Conservation (phyloP, 1,140 invertebrate species). For the Thereuonema tuberculata region DNA sequence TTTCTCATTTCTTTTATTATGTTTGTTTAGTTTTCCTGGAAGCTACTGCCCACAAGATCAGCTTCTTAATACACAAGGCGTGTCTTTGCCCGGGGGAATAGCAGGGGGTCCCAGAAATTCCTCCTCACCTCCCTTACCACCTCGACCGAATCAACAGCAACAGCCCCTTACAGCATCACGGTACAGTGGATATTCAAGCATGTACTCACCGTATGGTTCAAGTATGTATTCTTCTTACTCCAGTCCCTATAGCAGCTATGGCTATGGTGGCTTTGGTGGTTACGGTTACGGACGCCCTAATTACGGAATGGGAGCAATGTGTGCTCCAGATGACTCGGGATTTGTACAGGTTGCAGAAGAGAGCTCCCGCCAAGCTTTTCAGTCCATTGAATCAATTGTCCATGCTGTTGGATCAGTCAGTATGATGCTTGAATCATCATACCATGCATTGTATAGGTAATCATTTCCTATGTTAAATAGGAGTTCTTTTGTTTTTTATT, state of each 20-base stretch:
- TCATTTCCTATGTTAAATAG: no score
- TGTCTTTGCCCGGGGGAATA: not conserved
- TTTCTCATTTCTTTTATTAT: no score
- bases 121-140: conserved; percentile 20
- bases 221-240: not conserved
- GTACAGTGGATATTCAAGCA: conserved; percentile 7
- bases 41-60: not conserved
- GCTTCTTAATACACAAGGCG: not conserved
- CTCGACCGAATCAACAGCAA: conserved; percentile 16
- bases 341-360: conserved; percentile 80
- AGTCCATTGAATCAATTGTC: conserved; percentile 85
- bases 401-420: conserved; percentile 81
- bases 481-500: no score
- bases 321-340: conserved; percentile 40
- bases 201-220: conserved; percentile 7
- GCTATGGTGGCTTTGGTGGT: conserved; percentile 26
- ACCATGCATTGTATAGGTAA: conserved; percentile 63
- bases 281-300: conserved; percentile 25
- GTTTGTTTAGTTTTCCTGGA: conserved; percentile 13
- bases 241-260: conserved; percentile 5
- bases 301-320: conserved; percentile 31
- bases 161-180: not conserved
- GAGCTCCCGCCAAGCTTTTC: conserved; percentile 76
- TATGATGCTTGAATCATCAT: conserved; percentile 93
- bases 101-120: not conserved